Evolutionary conservation across 2,888 invertebrate species (phyloP).

Genomic region (Crocallis elinguaria): DNA sequence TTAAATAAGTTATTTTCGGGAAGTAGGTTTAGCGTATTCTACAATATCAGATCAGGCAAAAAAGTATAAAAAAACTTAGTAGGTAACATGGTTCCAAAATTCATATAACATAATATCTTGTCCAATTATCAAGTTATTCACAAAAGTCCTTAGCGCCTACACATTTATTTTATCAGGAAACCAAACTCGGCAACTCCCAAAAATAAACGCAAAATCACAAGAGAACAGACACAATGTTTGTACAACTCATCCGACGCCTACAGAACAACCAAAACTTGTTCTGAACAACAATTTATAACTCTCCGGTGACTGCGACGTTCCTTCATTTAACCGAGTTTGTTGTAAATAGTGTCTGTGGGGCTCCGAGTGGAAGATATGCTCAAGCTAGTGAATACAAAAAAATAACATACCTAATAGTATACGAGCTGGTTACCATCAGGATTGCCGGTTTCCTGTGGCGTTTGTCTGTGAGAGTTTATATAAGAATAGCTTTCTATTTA

Average conservation of each 20-base stretch:
- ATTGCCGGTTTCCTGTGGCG: no score
- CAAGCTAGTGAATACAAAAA: neutral
- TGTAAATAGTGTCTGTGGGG: neutral
- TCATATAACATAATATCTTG: no score
- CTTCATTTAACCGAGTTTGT: constrained; percentile 19
- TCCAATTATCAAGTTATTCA: neutral
- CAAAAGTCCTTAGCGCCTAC: neutral
- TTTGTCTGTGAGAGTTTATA: no score
- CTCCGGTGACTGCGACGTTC: constrained; percentile 20
- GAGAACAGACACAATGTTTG: constrained; percentile 18
- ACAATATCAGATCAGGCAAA: no score
- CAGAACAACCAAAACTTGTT: constrained; percentile 6
- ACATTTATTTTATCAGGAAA: neutral
- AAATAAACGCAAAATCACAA: constrained; percentile 17
- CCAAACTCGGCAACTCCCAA: neutral
- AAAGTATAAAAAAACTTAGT: no score
- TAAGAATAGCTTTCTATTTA: no score
- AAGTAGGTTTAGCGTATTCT: no score
- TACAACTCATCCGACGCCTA: constrained; percentile 14
- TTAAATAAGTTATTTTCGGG: no score
- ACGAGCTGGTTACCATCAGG: no score
- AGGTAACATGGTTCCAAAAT: no score
- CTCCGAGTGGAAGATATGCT: neutral
- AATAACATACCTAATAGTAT: neutral
- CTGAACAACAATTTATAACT: constrained; percentile 20